phyloP scores from a whole-genome alignment of 2,888 invertebrate species.

The Diogma glabrata region DNA sequence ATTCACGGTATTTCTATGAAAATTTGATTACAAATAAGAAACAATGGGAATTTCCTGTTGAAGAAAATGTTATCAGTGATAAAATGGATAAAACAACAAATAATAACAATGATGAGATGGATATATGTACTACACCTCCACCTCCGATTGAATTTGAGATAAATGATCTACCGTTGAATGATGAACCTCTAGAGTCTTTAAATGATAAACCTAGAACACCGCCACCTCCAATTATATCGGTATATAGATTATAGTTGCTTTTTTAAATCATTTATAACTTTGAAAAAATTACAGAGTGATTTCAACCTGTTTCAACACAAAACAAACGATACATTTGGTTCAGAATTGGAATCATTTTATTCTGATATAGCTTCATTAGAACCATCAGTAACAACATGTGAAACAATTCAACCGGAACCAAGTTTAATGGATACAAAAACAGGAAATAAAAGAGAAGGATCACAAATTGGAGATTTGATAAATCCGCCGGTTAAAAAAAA shows the following conservation, averaged over 20 bases:
- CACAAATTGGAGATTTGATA: no score
- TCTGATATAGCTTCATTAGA: slow-evolving; percentile 46
- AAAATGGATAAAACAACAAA: background rate
- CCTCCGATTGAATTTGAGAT: slow-evolving; percentile 28
- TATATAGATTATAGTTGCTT: slow-evolving; percentile 8
- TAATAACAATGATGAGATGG: slow-evolving; percentile 44
- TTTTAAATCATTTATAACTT: slow-evolving; percentile 11
- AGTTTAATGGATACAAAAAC: slow-evolving; percentile 15
- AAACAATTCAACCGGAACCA: no score
- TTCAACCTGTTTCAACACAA: slow-evolving; percentile 24
- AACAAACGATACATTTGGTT: slow-evolving; percentile 33
- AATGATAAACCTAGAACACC: slow-evolving; percentile 16
- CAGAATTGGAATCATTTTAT: slow-evolving; percentile 47
- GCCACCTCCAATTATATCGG: slow-evolving; percentile 21
- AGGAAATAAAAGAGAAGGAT: slow-evolving; percentile 3
- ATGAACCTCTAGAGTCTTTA: background rate
- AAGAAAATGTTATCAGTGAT: slow-evolving; percentile 31
- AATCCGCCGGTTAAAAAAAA: slow-evolving; percentile 20
- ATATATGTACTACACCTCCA: slow-evolving; percentile 47
- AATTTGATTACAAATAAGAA: slow-evolving; percentile 45
- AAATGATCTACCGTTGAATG: background rate
- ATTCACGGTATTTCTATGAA: slow-evolving; percentile 56
- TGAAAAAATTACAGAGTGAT: background rate
- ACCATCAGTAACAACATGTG: slow-evolving; percentile 23
- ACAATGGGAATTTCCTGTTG: slow-evolving; percentile 52